Evolutionary conservation across 2,113 vertebrate species (phyloP).

Genomic region (Poeciliopsis retropinna): DNA sequence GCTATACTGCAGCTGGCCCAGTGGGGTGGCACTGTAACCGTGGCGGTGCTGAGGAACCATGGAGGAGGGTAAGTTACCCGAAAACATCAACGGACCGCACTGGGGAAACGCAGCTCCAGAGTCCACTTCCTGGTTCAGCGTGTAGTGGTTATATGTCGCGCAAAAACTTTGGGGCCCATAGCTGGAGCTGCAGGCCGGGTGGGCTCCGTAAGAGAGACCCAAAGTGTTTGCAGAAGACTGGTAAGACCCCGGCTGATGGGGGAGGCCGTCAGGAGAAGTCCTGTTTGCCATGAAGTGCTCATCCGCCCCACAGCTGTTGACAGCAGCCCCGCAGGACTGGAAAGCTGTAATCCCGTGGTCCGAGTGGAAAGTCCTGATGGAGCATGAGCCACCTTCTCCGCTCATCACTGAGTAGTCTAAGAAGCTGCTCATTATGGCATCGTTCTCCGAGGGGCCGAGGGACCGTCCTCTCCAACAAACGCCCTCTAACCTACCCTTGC

Average conservation of each 20-base stretch:
- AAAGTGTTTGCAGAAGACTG: slow-evolving; percentile 83
- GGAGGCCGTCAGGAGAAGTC: slow-evolving; percentile 86
- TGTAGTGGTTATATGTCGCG: slow-evolving; percentile 87
- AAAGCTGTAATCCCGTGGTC: slow-evolving; percentile 97
- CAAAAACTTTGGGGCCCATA: slow-evolving; percentile 91
- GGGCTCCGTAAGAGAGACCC: slow-evolving; percentile 87
- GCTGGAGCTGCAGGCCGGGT: slow-evolving; percentile 85
- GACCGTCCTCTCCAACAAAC: slow-evolving; percentile 73
- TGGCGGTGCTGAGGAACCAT: slow-evolving; percentile 88
- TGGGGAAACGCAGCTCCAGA: slow-evolving; percentile 85
- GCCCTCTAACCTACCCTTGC: slow-evolving; percentile 79
- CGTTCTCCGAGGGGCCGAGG: slow-evolving; percentile 84
- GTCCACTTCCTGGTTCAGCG: slow-evolving; percentile 92
- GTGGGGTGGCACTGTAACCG: slow-evolving; percentile 85
- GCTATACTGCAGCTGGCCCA: slow-evolving; percentile 87
- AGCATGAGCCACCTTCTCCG: slow-evolving; percentile 87
- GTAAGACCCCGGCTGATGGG: slow-evolving; percentile 86
- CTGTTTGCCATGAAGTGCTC: slow-evolving; percentile 90
- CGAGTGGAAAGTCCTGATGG: slow-evolving; percentile 88
- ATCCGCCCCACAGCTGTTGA: slow-evolving; percentile 89
- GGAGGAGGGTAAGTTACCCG: slow-evolving; percentile 88
- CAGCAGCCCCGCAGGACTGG: slow-evolving; percentile 91
- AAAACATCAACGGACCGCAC: slow-evolving; percentile 90
- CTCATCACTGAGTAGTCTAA: slow-evolving; percentile 92
- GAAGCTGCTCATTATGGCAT: slow-evolving; percentile 96